A percentile compares a stretch with the other conserved stretches of the same genome.
These are phyloP conservation scores for Tichodroma muraria DNA, from an alignment of 2,113 vertebrate species.

Conservation along the genomic window DNA sequence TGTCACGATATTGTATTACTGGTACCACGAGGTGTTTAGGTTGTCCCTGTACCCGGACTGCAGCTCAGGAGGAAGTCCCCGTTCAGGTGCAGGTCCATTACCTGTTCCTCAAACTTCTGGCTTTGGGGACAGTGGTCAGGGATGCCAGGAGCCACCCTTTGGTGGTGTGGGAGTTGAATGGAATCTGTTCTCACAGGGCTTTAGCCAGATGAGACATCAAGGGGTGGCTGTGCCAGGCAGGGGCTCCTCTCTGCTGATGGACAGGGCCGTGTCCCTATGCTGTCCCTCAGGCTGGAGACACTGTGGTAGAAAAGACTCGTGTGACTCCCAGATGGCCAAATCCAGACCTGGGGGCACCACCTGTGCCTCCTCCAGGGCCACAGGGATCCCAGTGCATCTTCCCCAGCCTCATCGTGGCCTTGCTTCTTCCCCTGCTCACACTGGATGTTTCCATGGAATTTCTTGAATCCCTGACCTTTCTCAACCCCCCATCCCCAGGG, in stretches of 20 bases:
- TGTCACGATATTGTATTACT: fast-evolving
- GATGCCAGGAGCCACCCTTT: not conserved
- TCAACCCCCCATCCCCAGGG: not conserved
- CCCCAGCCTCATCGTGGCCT: fast-evolving
- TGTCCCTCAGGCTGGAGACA: not conserved
- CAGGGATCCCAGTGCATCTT: not conserved
- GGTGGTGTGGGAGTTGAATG: not conserved
- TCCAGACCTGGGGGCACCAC: not conserved
- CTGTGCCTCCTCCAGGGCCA: not conserved
- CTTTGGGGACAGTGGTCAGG: not conserved
- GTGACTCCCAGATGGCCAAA: not conserved
- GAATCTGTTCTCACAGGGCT: not conserved
- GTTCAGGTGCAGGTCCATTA: fast-evolving
- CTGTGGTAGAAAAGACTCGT: fast-evolving
- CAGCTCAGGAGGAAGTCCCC: not conserved
- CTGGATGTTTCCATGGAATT: not conserved
- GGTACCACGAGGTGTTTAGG: not conserved
- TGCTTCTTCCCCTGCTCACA: not conserved
- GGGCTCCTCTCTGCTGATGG: not conserved
- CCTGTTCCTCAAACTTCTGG: not conserved
- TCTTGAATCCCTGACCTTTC: conserved; percentile 24
- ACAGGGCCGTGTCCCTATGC: fast-evolving
- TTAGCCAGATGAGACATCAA: not conserved
- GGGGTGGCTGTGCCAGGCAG: not conserved
- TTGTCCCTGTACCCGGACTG: not conserved